These are phyloP conservation scores for Epiblema foenella DNA, from an alignment of 2,888 invertebrate species.

Conservation along the genomic window DNA sequence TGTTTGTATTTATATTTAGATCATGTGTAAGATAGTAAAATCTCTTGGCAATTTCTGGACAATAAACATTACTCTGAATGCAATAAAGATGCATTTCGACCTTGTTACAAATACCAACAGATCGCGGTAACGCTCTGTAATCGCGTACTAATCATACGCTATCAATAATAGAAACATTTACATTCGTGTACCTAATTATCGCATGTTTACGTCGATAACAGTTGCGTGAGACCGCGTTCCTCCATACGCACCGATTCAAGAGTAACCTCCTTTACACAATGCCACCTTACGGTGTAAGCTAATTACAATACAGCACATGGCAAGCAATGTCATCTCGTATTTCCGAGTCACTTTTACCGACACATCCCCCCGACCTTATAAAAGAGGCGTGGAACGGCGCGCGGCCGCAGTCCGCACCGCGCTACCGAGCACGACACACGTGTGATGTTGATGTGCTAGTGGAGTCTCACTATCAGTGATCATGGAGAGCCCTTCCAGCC, in stretches of 20 bases:
- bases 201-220: constrained; percentile 41
- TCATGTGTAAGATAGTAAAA: neutral
- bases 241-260: constrained; percentile 33
- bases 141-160: constrained; percentile 22
- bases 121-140: constrained; percentile 31
- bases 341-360: constrained; percentile 77
- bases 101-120: constrained; percentile 40
- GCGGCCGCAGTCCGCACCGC: constrained; percentile 79
- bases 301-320: constrained; percentile 56
- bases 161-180: constrained; percentile 40
- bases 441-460: constrained; percentile 67
- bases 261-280: constrained; percentile 45
- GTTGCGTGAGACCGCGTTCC: constrained; percentile 48
- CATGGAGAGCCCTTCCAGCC: constrained; percentile 76
- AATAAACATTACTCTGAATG: constrained; percentile 33
- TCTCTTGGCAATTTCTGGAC: constrained; percentile 33
- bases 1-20: neutral
- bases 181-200: constrained; percentile 35
- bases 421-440: constrained; percentile 75
- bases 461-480: constrained; percentile 63
- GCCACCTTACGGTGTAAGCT: constrained; percentile 38
- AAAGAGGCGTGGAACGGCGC: constrained; percentile 70
- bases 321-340: constrained; percentile 77
- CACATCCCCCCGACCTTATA: constrained; percentile 80
- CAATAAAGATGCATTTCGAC: constrained; percentile 33